Evolutionary conservation across 2,797 vertebrate species (phyloP), one percentile per base, ranked within the genome.

Genomic region (Thaleichthys pacificus): DNA sequence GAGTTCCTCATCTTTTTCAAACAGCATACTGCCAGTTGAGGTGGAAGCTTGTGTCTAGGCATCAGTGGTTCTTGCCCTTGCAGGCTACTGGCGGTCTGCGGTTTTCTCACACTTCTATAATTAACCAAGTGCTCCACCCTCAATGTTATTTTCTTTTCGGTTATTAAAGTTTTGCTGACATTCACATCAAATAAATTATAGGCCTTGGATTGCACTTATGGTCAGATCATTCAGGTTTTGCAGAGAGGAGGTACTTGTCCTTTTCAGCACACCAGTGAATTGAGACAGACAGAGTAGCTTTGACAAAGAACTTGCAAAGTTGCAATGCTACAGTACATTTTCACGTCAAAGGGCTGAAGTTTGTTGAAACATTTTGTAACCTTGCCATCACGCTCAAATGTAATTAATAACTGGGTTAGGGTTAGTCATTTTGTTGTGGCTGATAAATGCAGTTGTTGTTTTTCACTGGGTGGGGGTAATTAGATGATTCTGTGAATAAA

Each of bases 91-190:
- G 75, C 64, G 84, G 87, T 82, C 78, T 64, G 85, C 66, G 87
- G 85, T 87, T 91, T 85, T 83, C 82, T 87, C 86, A 86, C 87
- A 85, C 82, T 82, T 85, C 87, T 90, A 79, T 89, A 90, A 89
- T 91, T 87, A 91, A 73, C 69, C 49, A 1, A 42, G 77, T 11
- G 5, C 86, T 88, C 84, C 85, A 87, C 84, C 86, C 84, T 85
- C 71, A 68, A 83, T 73, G 76, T 77, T 81, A 80, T 84, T 87
- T 89, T 85, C 83, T 81, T 88, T 86, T 77, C 47, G 62, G 73
- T 81, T 85, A 87, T 88, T 88, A 86, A 87, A 87, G 80, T 80
- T 86, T 85, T 86, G 80, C 87, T 88, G 86, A 89, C 85, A 89
- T 85, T 74, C 77, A 86, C 73, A 66, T 86, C 75, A 86, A 79